These are phyloP conservation scores for Linepithema humile DNA, from an alignment of 1,140 invertebrate species.

Conservation along the genomic window DNA sequence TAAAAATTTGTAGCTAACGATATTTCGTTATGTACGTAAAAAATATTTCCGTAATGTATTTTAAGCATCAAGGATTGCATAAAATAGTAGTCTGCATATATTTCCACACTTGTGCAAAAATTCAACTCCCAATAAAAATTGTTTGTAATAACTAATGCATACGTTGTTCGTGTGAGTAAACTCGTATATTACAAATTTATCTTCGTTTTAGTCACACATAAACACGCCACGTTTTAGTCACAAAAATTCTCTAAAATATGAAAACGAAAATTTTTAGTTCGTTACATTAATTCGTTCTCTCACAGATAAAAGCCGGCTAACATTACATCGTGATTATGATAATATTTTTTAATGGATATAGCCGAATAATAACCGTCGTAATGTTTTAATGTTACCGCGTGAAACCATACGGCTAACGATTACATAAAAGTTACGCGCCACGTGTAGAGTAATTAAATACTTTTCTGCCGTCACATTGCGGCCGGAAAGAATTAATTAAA, in stretches of 20 bases:
- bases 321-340: slow-evolving; percentile 56
- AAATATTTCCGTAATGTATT: background rate
- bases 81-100: background rate
- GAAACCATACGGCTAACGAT: slow-evolving; percentile 50
- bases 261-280: slow-evolving; percentile 30
- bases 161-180: no score
- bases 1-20: background rate
- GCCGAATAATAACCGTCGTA: slow-evolving; percentile 46
- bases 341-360: slow-evolving; percentile 54
- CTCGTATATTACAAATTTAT: background rate
- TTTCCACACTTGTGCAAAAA: background rate
- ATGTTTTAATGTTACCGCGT: slow-evolving; percentile 50
- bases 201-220: background rate
- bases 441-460: slow-evolving; percentile 51
- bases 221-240: background rate
- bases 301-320: slow-evolving; percentile 20
- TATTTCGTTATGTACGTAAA: background rate
- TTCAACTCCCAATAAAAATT: background rate
- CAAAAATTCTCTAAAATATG: background rate
- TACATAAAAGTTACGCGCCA: slow-evolving; percentile 43
- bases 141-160: no score
- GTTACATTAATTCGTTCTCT: slow-evolving; percentile 34
- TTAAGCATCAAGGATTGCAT: background rate
- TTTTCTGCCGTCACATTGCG: slow-evolving; percentile 37
- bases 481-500: slow-evolving; percentile 54